Evolutionary conservation across 2,113 vertebrate species (phyloP), one percentile per base, ranked within the genome.

Genomic region (Gorsachius goisagi): DNA sequence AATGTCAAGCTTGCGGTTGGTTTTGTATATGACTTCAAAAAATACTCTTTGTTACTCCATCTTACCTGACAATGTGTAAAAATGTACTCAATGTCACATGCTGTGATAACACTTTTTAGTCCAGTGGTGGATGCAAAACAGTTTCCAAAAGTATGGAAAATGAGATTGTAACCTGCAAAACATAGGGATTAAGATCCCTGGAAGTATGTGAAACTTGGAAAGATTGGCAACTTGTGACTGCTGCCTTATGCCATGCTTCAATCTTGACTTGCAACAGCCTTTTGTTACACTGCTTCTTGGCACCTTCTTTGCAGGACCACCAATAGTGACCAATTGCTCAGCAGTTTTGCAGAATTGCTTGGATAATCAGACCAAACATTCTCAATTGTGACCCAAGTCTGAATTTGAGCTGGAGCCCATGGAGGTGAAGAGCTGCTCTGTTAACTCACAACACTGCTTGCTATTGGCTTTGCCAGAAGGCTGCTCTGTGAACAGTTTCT

Each of bases 401-500:
- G 60, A 72, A 41, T 91, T 67, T 78, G 60, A 90, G 77, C 49
- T 72, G 0, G 5, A 39, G n/a, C 64, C 52, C 2, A 2, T 41
- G 35, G 60, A 78, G 75, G 62, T 72, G 77, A 56, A 81, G 83
- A 85, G 44, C 30, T 74, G 47, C 12, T 60, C 56, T 73, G 39
- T 73, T 39, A 86, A 71, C 60, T 86, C 33, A 17, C 28, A 64
- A 11, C 63, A 27, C 50, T 8, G 15, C 20, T 74, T 55, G 39
- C 74, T 71, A 7, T 37, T 88, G 63, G 78, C 68, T 58, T 71
- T 90, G 75, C 41, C 75, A 77, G 67, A 37, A 52, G 52, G 12
- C 55, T 94, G 75, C 82, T 74, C 76, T n/a, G 1, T 50, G 55
- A 93, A 84, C 90, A 93, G 85, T 92, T 96, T 95, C 92, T 84